Conservation (phyloP, 2,113 vertebrate species). For the Saccopteryx leptura region DNA sequence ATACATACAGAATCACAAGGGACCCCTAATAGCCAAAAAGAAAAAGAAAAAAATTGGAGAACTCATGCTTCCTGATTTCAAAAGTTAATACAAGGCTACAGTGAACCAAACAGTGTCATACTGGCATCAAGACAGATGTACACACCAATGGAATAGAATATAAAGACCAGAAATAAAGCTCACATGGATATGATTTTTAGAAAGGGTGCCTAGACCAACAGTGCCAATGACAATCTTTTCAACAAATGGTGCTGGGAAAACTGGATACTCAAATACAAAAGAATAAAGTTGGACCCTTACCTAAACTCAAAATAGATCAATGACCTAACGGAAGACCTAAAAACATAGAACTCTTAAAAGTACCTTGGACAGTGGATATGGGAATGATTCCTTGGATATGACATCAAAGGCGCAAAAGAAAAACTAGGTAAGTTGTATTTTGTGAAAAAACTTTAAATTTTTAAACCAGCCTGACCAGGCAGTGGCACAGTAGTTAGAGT, state of each 20-base stretch:
- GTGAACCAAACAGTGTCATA: too few relatives aligned
- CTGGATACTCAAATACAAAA: not conserved
- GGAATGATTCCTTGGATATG: too few relatives aligned
- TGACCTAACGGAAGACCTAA: not conserved
- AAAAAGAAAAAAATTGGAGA: too few relatives aligned
- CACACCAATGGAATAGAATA: too few relatives aligned
- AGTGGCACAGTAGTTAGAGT: too few relatives aligned
- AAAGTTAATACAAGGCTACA: too few relatives aligned
- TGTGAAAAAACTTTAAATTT: not conserved
- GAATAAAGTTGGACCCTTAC: not conserved
- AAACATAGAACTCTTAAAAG: not conserved
- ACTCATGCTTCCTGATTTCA: too few relatives aligned
- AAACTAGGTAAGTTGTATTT: not conserved
- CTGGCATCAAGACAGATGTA: too few relatives aligned
- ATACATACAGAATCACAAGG: not conserved
- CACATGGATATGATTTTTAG: not conserved
- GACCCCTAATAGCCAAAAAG: too few relatives aligned
- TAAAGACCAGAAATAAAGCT: not conserved
- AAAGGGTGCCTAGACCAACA: not conserved
- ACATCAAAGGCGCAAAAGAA: not conserved
- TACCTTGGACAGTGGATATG: not conserved
- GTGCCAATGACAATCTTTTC: too few relatives aligned
- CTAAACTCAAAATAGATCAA: not conserved
- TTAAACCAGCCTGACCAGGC: too few relatives aligned
- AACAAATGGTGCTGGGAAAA: not conserved